phyloP scores from a whole-genome alignment of 2,797 vertebrate genomes.

The Aphelocoma californica region DNA sequence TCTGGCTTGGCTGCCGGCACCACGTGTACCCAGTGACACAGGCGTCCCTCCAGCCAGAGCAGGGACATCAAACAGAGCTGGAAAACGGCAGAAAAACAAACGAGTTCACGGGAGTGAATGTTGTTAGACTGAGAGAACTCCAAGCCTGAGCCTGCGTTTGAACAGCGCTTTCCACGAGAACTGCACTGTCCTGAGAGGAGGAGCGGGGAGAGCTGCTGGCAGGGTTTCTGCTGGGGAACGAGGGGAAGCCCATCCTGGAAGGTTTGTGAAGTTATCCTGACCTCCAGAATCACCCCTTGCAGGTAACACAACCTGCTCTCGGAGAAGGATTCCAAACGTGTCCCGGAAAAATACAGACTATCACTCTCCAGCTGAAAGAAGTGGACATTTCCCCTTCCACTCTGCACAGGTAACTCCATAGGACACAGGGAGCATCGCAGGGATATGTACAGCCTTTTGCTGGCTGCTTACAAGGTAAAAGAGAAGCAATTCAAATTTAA shows the following conservation, averaged over 20 bases:
- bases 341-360: background rate
- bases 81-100: background rate
- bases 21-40: fast-evolving
- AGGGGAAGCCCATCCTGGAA: background rate
- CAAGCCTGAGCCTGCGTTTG: background rate
- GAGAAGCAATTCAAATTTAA: background rate
- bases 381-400: background rate
- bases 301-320: background rate
- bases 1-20: background rate
- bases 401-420: background rate
- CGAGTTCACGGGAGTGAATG: fast-evolving
- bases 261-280: background rate
- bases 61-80: background rate
- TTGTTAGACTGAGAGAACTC: background rate
- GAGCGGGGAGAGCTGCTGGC: background rate
- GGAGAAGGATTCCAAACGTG: fast-evolving
- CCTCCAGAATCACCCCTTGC: background rate
- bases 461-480: background rate
- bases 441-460: fast-evolving
- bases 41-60: background rate
- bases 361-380: background rate
- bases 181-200: background rate
- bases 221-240: background rate
- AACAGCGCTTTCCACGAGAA: background rate
- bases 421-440: background rate